These are phyloP conservation scores for Romanogobio albipinnatus DNA, from an alignment of 2,113 vertebrate genomes.

Conservation along the genomic window DNA sequence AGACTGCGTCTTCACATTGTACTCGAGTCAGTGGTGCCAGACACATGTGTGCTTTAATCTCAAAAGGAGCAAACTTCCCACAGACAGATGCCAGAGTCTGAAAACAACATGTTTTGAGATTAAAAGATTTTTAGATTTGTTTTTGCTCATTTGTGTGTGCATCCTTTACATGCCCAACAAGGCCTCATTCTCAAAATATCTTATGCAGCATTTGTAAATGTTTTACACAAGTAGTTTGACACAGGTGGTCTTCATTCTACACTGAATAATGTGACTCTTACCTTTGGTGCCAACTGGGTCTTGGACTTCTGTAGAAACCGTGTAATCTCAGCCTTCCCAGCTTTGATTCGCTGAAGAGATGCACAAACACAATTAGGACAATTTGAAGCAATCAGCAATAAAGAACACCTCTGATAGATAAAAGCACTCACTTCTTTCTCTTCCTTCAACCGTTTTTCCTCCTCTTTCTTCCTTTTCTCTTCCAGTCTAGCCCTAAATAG, in stretches of 20 bases:
- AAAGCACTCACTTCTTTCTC: constrained; percentile 86
- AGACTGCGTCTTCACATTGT: constrained; percentile 75
- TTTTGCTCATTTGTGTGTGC: too few species aligned
- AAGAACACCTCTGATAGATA: not conserved
- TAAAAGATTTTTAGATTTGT: not conserved
- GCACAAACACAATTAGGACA: constrained; percentile 3
- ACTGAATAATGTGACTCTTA: constrained; percentile 62
- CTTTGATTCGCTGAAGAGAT: constrained; percentile 85
- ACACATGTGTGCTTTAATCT: constrained; percentile 94
- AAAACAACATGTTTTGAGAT: constrained; percentile 21
- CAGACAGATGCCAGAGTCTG: constrained; percentile 93
- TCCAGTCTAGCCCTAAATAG: constrained; percentile 88
- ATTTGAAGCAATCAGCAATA: not conserved
- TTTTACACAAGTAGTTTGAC: not conserved
- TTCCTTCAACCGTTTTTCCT: constrained; percentile 93
- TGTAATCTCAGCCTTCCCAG: constrained; percentile 93
- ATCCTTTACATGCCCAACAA: not conserved
- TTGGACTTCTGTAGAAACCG: constrained; percentile 96
- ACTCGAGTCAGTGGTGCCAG: constrained; percentile 86
- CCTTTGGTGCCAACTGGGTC: constrained; percentile 90
- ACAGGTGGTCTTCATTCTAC: not conserved
- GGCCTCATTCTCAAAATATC: not conserved
- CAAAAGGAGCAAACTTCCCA: constrained; percentile 97
- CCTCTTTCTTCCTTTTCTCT: constrained; percentile 95
- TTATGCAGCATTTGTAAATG: not conserved